Conservation (phyloP, 2,888 invertebrate species). For the Schizaphis graminum region DNA sequence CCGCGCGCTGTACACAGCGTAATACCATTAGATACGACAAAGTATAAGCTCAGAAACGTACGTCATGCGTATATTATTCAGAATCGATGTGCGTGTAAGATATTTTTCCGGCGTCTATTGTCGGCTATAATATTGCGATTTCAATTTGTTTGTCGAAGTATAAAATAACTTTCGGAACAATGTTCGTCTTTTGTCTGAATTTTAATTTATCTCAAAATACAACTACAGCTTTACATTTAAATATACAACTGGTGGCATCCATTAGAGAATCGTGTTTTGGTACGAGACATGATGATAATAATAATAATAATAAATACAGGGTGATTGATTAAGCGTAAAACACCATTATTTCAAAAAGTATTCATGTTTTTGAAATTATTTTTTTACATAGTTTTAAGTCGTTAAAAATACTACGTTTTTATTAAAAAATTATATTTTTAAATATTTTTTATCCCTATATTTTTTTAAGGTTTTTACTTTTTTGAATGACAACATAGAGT, state of each 20-base stretch:
- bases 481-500: no score
- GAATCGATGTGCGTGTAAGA: not conserved
- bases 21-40: not conserved
- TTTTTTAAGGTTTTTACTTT: no score
- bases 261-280: not conserved
- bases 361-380: no score
- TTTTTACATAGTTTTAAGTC: no score
- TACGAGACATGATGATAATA: not conserved
- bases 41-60: conserved; percentile 12
- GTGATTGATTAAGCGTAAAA: no score
- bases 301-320: not conserved
- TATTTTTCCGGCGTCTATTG: not conserved
- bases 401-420: no score
- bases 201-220: not conserved
- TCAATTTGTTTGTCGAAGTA: not conserved
- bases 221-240: not conserved
- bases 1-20: not conserved
- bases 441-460: no score
- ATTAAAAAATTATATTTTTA: no score
- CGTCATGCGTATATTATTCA: not conserved
- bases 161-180: not conserved
- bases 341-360: no score
- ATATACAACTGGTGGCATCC: not conserved
- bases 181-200: not conserved
- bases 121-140: not conserved